phyloP scores from a whole-genome alignment of 2,888 invertebrate genomes.

The Acrobasis consociella region DNA sequence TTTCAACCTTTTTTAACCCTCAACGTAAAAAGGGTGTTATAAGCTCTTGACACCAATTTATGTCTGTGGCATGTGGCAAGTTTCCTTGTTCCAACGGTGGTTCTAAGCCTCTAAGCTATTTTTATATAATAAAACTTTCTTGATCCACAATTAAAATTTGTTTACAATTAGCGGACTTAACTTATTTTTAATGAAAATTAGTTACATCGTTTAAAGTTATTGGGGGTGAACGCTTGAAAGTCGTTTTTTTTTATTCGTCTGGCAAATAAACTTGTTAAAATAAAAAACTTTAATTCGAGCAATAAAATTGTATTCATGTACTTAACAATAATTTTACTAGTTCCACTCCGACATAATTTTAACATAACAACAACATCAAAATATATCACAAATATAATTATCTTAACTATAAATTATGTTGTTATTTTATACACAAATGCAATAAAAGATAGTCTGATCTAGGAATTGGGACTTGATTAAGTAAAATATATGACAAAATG shows the following conservation, averaged over 20 bases:
- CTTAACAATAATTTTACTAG: conserved; percentile 26
- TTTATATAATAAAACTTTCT: too few species aligned
- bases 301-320: conserved; percentile 59
- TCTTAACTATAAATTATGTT: conserved; percentile 25
- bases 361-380: conserved; percentile 35
- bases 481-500: conserved; percentile 3
- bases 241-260: too few species aligned
- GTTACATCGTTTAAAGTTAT: too few species aligned
- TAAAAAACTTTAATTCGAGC: conserved; percentile 49
- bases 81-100: too few species aligned
- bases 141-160: too few species aligned
- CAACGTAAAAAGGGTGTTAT: too few species aligned
- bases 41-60: too few species aligned
- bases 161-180: too few species aligned
- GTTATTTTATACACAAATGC: conserved; percentile 33
- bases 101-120: too few species aligned
- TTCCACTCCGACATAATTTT: conserved; percentile 13
- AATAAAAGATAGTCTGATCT: conserved; percentile 21
- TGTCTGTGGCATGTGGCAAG: too few species aligned
- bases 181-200: too few species aligned
- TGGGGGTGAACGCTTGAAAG: too few species aligned
- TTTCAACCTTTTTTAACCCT: not conserved
- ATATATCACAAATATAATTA: conserved; percentile 35
- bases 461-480: not conserved
- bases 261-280: conserved; percentile 22